Evolutionary conservation across 1,140 invertebrate genomes (phyloP), one percentile per base, ranked within the genome.

Genomic region (Chelonus insularis): DNA sequence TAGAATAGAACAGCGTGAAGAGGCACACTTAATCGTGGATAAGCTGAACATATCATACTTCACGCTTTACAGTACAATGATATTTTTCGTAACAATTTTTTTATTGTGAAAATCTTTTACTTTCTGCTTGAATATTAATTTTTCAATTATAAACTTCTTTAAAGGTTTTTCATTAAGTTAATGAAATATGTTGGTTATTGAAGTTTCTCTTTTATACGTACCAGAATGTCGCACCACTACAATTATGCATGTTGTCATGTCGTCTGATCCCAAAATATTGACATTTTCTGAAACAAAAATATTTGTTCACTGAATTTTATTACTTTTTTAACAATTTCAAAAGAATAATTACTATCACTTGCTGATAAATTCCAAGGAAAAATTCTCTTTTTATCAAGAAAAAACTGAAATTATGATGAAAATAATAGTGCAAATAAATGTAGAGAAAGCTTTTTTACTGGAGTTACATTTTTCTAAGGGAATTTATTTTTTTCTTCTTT

Each of bases 161-260:
- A 3, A 9, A 47, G 11, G 8, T 16, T n/a, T 47, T 18, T 48
- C 9, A 8, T 32, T 14, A 12, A 8, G 5, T 52, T 16, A 34
- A 54, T 54, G 16, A 21, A 11, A 16, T 32, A 47, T 47, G 11
- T 25, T 36, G 4, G 50, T 37, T 37, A 37, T 50, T 39, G 37
- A 51, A 39, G 12, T 57, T 20, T 16, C 51, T 29, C 37, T 16
- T 29, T 3, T 25, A 23, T 36, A 77, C 84, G 87, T 81, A 96
- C 94, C 92, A 76, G 94, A 91, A 86, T 96, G 93, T 76, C 93
- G 87, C 25, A 97, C 85, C 54, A 97, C 87, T 45, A 94, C 89
- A 72, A 95, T 94, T 71, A 95, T 90, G 82, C 94, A 97, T 55
- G 94, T 96, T 64, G 95, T 97, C 65, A 91, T 89, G 83, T 97